A percentile compares a stretch with the other conserved stretches of the same genome.
These are phyloP conservation scores for Gnathonemus longibarbis DNA, from an alignment of 2,113 vertebrate genomes.

Conservation along the genomic window DNA sequence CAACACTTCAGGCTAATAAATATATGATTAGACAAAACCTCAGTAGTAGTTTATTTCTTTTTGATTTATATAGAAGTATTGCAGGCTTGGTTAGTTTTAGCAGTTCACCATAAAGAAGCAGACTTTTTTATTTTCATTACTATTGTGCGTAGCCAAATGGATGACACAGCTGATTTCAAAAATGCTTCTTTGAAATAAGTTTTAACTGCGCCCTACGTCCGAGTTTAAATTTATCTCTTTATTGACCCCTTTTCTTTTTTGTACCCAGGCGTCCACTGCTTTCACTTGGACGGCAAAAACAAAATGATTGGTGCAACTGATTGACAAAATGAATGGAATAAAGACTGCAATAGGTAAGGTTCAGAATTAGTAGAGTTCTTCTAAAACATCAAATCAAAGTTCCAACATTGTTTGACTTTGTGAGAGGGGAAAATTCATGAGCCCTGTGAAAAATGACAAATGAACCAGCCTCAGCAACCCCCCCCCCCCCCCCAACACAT, in stretches of 20 bases:
- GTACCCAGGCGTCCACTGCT: background rate
- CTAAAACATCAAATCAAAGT: background rate
- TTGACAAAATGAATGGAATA: background rate
- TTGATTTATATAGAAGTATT: slow-evolving; percentile 12
- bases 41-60: slow-evolving; percentile 7
- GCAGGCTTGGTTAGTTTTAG: slow-evolving; percentile 18
- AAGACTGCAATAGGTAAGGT: background rate
- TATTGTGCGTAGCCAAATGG: background rate
- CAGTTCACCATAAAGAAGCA: background rate
- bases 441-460: background rate
- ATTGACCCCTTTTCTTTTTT: background rate
- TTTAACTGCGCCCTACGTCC: background rate
- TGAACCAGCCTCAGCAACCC: background rate
- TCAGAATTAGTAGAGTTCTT: background rate
- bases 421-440: background rate
- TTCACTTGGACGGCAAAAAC: background rate
- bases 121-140: background rate
- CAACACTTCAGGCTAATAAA: slow-evolving; percentile 27
- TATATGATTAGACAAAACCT: slow-evolving; percentile 27
- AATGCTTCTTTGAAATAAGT: background rate
- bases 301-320: background rate
- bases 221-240: background rate
- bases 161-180: slow-evolving; percentile 4
- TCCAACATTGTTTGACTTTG: background rate
- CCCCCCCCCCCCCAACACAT: background rate